A percentile compares a stretch with the other conserved stretches of the same genome.
phyloP scores from a whole-genome alignment of 1,140 invertebrate genomes.

The Dufourea novaeangliae region DNA sequence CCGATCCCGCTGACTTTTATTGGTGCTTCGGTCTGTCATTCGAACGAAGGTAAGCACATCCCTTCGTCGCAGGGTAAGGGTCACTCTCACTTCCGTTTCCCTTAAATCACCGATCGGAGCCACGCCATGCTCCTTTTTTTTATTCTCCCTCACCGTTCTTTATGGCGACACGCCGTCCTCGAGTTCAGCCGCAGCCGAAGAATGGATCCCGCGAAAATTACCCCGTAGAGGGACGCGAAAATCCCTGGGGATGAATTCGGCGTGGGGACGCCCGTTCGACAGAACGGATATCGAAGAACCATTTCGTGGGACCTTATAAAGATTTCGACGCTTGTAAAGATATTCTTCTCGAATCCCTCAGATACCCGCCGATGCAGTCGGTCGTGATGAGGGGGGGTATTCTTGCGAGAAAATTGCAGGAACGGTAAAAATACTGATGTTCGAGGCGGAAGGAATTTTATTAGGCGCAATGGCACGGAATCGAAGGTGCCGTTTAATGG shows the following conservation, averaged over 20 bases:
- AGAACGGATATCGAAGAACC: constrained; percentile 45
- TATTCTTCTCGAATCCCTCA: neutral
- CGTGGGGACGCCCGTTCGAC: constrained; percentile 6
- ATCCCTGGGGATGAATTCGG: constrained; percentile 37
- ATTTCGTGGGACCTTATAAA: constrained; percentile 17
- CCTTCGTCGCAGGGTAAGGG: constrained; percentile 12
- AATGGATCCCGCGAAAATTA: constrained; percentile 46
- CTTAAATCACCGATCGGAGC: constrained; percentile 23
- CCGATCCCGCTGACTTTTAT: constrained; percentile 33
- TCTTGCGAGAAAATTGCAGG: neutral
- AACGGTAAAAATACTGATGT: too few species aligned
- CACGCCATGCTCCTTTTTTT: neutral
- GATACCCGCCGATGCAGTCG: neutral
- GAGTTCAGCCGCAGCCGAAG: constrained; percentile 21
- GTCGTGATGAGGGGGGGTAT: neutral
- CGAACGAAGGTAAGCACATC: neutral
- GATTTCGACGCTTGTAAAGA: constrained; percentile 38
- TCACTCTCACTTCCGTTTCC: constrained; percentile 9
- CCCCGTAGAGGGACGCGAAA: constrained; percentile 2
- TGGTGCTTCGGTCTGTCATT: constrained; percentile 4
- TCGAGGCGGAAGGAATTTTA: too few species aligned
- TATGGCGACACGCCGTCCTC: constrained; percentile 14
- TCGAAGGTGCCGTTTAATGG: neutral
- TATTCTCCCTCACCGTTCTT: too few species aligned
- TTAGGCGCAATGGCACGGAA: too few species aligned